Percentiles rank a stretch among this genome's conserved stretches.
Evolutionary conservation across 2,797 vertebrate species (phyloP).

Genomic region (Podarcis lilfordi): DNA sequence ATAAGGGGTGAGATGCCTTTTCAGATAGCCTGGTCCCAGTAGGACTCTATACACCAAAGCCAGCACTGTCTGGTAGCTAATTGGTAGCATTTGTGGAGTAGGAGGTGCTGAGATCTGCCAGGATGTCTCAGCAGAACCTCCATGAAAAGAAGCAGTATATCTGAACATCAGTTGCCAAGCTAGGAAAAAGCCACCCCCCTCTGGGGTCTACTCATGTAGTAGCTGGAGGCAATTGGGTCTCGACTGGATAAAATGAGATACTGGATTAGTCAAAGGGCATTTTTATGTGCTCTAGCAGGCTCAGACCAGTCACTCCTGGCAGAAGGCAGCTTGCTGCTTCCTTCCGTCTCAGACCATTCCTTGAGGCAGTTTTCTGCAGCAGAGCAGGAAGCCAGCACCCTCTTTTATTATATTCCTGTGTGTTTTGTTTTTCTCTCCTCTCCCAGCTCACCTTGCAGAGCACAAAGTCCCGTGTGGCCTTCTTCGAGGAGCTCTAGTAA

Average conservation of each 20-base stretch:
- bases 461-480: constrained; percentile 94
- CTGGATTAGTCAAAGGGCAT: background rate
- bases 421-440: background rate
- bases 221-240: background rate
- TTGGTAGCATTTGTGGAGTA: background rate
- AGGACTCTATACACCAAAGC: too few species aligned
- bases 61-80: too few species aligned
- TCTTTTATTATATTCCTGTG: constrained; percentile 5
- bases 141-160: background rate
- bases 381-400: background rate
- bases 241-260: accelerated
- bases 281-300: background rate
- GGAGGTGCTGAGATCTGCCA: background rate
- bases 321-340: too few species aligned
- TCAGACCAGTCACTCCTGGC: background rate
- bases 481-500: constrained; percentile 94
- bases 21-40: too few species aligned
- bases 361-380: background rate
- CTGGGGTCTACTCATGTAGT: background rate
- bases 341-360: background rate
- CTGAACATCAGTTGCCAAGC: background rate
- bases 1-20: too few species aligned
- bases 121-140: background rate
- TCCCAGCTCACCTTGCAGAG: constrained; percentile 93
- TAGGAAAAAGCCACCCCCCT: background rate